Evolutionary conservation across 1,140 invertebrate genomes (phyloP).

Genomic region (Drosophila bipectinata): DNA sequence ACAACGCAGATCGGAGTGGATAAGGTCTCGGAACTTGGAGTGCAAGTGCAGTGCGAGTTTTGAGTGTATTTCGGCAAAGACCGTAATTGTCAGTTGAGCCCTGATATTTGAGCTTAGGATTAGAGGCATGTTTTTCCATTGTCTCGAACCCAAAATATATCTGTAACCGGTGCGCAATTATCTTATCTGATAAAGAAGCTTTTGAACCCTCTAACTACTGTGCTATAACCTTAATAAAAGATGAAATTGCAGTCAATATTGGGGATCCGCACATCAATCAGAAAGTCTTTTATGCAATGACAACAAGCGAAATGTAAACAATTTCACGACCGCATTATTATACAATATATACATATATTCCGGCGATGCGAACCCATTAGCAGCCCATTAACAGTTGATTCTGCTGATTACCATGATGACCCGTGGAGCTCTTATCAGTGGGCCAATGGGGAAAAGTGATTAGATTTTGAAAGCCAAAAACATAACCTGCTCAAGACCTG

Average conservation of each 20-base stretch:
- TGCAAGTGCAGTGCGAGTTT: slow-evolving; percentile 29
- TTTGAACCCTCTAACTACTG: slow-evolving; percentile 7
- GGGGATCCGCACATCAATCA: slow-evolving; percentile 17
- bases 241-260: slow-evolving; percentile 34
- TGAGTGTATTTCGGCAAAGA: not conserved
- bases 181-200: slow-evolving; percentile 27
- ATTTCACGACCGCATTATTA: slow-evolving; percentile 17
- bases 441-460: slow-evolving; percentile 33
- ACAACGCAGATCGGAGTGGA: not conserved
- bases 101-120: slow-evolving; percentile 1
- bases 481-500: slow-evolving; percentile 39
- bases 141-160: slow-evolving; percentile 14
- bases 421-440: slow-evolving; percentile 28
- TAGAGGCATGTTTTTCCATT: slow-evolving; percentile 15
- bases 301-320: slow-evolving; percentile 36
- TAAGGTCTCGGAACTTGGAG: slow-evolving; percentile 1
- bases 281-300: slow-evolving; percentile 18
- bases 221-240: slow-evolving; percentile 27
- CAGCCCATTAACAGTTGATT: slow-evolving; percentile 6
- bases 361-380: slow-evolving; percentile 16
- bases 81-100: not conserved
- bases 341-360: not conserved
- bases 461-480: slow-evolving; percentile 21
- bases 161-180: not conserved
- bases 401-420: slow-evolving; percentile 48